phyloP scores from a whole-genome alignment of 2,113 vertebrate species.

The Chaenogobius annularis region DNA sequence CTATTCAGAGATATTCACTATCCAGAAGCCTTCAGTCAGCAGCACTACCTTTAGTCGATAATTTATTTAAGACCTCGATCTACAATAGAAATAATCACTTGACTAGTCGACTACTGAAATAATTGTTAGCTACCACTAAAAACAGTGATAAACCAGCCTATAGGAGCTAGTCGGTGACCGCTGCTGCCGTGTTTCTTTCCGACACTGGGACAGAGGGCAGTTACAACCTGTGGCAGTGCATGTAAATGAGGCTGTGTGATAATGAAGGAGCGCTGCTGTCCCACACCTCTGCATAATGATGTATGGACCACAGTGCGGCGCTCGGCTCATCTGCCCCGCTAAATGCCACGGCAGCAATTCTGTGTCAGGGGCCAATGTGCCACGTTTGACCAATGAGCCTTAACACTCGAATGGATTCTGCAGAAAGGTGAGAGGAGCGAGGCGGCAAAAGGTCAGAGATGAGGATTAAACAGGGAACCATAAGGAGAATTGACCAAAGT shows the following conservation, averaged over 20 bases:
- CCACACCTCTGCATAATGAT: slow-evolving; percentile 61
- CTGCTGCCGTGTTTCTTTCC: neutral
- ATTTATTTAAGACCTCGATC: too few relatives aligned
- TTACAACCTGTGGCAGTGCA: slow-evolving; percentile 58
- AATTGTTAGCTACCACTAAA: too few relatives aligned
- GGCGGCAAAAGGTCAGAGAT: slow-evolving; percentile 16
- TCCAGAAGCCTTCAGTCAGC: too few relatives aligned
- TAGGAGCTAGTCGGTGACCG: slow-evolving; percentile 8
- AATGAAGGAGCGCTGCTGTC: slow-evolving; percentile 50
- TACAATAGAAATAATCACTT: too few relatives aligned
- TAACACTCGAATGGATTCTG: slow-evolving; percentile 27
- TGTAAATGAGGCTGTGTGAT: slow-evolving; percentile 50
- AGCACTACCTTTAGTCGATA: too few relatives aligned
- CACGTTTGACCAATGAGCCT: slow-evolving; percentile 54
- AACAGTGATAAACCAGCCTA: neutral
- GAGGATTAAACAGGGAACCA: slow-evolving; percentile 4
- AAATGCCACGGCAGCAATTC: slow-evolving; percentile 68
- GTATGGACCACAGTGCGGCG: slow-evolving; percentile 38
- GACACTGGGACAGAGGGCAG: slow-evolving; percentile 25
- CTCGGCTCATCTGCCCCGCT: slow-evolving; percentile 49
- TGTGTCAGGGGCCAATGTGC: slow-evolving; percentile 40
- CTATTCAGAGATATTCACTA: too few relatives aligned
- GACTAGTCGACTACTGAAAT: too few relatives aligned
- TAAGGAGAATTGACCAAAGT: neutral
- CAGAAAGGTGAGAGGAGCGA: slow-evolving; percentile 27